Evolutionary conservation across 1,140 invertebrate genomes (phyloP), one percentile per base, ranked within the genome.

Genomic region (Andricus grossulariae): DNA sequence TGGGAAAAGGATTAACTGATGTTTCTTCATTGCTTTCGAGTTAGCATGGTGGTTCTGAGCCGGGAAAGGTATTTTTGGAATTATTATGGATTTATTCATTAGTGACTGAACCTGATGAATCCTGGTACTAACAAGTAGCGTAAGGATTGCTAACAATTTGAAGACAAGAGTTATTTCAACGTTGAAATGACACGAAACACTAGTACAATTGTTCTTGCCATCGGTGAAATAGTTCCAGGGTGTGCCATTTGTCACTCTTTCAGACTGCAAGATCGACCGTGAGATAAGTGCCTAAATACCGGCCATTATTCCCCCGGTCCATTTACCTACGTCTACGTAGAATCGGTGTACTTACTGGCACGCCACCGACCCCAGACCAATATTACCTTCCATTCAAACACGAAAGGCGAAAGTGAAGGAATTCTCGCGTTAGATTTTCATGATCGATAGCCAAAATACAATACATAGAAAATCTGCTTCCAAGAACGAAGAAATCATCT

Each of bases 211-310:
- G 39, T 45, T 45, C 39, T 45, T 45, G 18, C 19, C 55, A 66
- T 66, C 25, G 4, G 39, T 66, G 60, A 66, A 66, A 66, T 66
- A 45, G 60, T 66, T 66, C 16, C 60, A 66, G 21, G 16, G 57
- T 66, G 57, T 66, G 60, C 60, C 60, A 66, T 66, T 66, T 66
- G 60, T 66, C 60, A 66, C 60, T 66, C 60, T 39, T 66, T 66
- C 25, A 45, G 60, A n/a, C 32, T 13, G 13, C 21, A 39, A 66
- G 60, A 66, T 66, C 60, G 60, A 66, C 60, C 32, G 60, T 66
- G 60, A 66, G 60, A 66, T 66, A 66, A n/a, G 60, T 66, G 25
- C 32, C 60, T 66, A 66, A 66, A 66, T 66, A 25, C 60, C 39
- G 25, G 60, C 60, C 32, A 66, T 66, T 66, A 66, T 66, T 66